A percentile compares a stretch with the other conserved stretches of the same genome.
These are phyloP conservation scores for Leptothorax acervorum DNA, from an alignment of 2,888 invertebrate species.

Conservation along the genomic window DNA sequence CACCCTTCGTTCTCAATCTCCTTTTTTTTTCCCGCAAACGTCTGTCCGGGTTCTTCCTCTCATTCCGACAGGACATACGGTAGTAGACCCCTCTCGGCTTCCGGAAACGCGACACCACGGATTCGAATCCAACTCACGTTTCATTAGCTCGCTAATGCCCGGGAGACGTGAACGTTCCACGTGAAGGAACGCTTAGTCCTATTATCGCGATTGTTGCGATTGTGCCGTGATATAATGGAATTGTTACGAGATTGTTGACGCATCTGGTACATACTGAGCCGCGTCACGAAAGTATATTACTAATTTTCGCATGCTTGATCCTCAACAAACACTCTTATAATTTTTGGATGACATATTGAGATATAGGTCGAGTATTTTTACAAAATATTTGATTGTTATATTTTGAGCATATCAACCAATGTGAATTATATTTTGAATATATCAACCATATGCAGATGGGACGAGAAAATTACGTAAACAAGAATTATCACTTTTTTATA, in stretches of 20 bases:
- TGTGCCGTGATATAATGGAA: constrained; percentile 61
- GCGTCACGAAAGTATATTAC: constrained; percentile 34
- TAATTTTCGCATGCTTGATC: constrained; percentile 48
- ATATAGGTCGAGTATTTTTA: constrained; percentile 71
- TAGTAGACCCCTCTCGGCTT: constrained; percentile 60
- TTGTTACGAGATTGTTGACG: constrained; percentile 42
- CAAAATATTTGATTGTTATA: not conserved
- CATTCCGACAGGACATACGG: constrained; percentile 1
- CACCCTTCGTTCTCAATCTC: constrained; percentile 41
- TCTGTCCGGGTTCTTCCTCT: constrained; percentile 53
- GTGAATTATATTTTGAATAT: too few relatives aligned
- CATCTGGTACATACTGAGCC: constrained; percentile 50
- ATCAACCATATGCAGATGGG: not conserved
- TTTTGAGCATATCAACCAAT: not conserved
- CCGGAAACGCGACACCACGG: constrained; percentile 78
- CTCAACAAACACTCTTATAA: constrained; percentile 33
- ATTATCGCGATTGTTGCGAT: constrained; percentile 51
- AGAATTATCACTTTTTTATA: not conserved
- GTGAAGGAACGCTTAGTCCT: constrained; percentile 61
- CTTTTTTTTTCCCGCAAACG: constrained; percentile 37
- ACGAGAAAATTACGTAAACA: not conserved
- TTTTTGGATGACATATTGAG: constrained; percentile 65
- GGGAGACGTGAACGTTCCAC: constrained; percentile 62
- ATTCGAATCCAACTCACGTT: constrained; percentile 74
- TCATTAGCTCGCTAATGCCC: constrained; percentile 74